Base-by-base conservation (phyloP, 2,113 vertebrate genomes). In the Cryptoleucopteryx plumbea region DNA sequence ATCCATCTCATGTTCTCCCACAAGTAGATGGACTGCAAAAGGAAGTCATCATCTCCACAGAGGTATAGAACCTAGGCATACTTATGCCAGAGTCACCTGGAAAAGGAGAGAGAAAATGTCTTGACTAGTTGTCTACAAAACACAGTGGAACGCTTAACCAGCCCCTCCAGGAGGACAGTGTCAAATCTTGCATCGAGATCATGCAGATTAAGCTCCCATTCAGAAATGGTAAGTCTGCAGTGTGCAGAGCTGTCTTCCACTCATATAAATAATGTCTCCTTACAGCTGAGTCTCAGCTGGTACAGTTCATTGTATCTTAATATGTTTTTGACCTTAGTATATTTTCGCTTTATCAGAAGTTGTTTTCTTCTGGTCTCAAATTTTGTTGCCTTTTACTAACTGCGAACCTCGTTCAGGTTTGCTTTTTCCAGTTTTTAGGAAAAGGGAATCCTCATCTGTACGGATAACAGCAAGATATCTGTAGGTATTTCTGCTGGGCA, bases 161-260 rank as follows among this genome's bases (percentile, higher is more conserved):
- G 31, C 32, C 18, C 42, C 61, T 40, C 3, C 50, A 27, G 65
- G 65, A 50, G 40, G 20, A 56, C 34, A 10, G 45, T 13, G 48
- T 17, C 88, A 21, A 5, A 19, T 1, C 10, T 25, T 8, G 43
- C 53, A 8, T 12, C 0, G 0, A 12, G 29, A 11, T 12, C 32
- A 11, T 4, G 4, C 7, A 5, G 68, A 7, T n/a, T 16, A 80
- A 20, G 55, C 71, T 79, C 10, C 0, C 5, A 2, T 29, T 36
- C 15, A 7, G 10, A 19, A 22, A 48, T 0, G 59, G 15, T 32
- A 11, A 55, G 48, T 26, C 7, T 31, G 73, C 43, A 5, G 40
- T 0, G 26, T 5, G 47, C 22, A 16, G 70, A 20, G 74, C 47
- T 58, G 34, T 47, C 27, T 43, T 6, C 10, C 8, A 3, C 85